A percentile compares a stretch with the other conserved stretches of the same genome.
These are phyloP conservation scores for Halcyon leucocephala DNA, from an alignment of 2,797 vertebrate species.

Conservation along the genomic window DNA sequence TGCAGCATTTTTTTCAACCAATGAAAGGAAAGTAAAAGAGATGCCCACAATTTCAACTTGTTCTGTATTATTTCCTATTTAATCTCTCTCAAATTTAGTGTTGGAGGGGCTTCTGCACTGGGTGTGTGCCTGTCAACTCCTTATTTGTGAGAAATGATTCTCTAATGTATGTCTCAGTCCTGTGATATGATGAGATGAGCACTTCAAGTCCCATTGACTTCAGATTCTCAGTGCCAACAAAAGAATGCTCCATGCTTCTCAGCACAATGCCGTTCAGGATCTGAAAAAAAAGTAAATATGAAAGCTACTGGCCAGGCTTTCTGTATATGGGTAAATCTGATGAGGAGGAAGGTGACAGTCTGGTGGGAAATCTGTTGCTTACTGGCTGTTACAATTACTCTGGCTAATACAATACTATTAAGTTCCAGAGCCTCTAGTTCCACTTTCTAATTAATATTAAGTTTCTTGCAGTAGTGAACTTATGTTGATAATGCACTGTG, in stretches of 20 bases:
- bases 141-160: neutral
- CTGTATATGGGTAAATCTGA: neutral
- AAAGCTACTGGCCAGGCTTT: neutral
- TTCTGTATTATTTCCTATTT: neutral
- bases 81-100: neutral
- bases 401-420: neutral
- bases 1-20: neutral
- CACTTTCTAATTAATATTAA: neutral
- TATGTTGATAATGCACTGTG: neutral
- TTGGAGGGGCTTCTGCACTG: neutral
- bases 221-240: neutral
- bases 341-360: neutral
- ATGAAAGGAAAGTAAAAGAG: neutral
- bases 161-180: neutral
- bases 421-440: neutral
- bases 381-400: neutral
- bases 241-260: neutral
- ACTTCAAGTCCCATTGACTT: neutral
- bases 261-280: neutral
- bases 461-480: neutral
- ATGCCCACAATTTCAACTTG: neutral
- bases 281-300: neutral
- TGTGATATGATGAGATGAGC: neutral
- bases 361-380: neutral
- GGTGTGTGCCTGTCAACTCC: neutral